Conservation (phyloP, 37 sponge, comb jelly and placozoan species). For the Aplysina aerophoba region DNA sequence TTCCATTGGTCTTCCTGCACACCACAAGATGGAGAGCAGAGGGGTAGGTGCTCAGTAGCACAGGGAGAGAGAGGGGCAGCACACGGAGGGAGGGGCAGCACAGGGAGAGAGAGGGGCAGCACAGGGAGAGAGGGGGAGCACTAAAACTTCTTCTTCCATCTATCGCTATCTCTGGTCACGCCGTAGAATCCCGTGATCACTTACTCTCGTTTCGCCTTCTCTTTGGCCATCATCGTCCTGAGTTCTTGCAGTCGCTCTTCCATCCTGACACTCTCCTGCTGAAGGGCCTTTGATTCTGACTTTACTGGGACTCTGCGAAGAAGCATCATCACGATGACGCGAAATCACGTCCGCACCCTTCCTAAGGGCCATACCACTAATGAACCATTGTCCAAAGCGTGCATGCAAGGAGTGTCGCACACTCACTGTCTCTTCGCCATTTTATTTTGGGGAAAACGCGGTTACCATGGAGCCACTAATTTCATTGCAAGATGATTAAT, state of each 20-base stretch:
- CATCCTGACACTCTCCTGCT: constrained; percentile 63
- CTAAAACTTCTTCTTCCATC: neutral
- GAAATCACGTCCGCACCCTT: too few species aligned
- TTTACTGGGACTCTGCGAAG: neutral
- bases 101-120: neutral
- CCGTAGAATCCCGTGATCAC: neutral
- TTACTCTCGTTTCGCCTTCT: constrained; percentile 74
- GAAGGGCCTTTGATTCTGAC: constrained; percentile 35
- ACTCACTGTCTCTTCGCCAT: constrained; percentile 21
- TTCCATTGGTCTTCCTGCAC: constrained; percentile 3
- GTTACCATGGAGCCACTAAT: neutral
- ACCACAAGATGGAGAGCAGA: neutral
- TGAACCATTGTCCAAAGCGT: too few species aligned
- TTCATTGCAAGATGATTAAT: too few species aligned
- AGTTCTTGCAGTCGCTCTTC: constrained; percentile 67
- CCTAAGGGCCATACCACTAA: too few species aligned
- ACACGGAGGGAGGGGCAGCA: neutral
- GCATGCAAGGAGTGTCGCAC: neutral
- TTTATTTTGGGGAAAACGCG: neutral
- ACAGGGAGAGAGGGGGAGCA: neutral
- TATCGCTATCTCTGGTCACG: neutral
- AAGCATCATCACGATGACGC: too few species aligned
- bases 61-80: too few species aligned
- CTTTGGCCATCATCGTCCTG: constrained; percentile 65
- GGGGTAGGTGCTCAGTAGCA: neutral